phyloP scores from a whole-genome alignment of 2,888 invertebrate genomes.

The Protophormia terraenovae region DNA sequence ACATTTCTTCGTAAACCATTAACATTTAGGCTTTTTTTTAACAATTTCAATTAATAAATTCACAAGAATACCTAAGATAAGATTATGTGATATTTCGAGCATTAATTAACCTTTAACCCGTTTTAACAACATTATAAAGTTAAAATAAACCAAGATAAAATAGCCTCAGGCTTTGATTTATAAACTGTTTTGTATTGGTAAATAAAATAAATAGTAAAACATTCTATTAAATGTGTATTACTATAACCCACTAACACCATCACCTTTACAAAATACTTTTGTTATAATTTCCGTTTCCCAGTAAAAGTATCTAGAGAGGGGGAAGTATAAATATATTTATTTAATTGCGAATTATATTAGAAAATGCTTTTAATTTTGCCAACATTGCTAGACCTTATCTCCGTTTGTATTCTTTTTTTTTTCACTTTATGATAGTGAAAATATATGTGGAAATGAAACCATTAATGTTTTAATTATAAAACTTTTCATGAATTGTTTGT shows the following conservation, averaged over 20 bases:
- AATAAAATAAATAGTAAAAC: background rate
- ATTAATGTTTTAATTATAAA: constrained; percentile 15
- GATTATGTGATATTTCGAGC: background rate
- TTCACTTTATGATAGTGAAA: constrained; percentile 8
- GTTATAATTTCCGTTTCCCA: background rate
- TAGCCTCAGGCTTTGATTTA: background rate
- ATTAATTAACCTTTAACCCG: background rate
- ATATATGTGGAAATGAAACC: constrained; percentile 1
- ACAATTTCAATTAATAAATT: background rate
- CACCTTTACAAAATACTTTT: background rate
- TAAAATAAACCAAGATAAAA: background rate
- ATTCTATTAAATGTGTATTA: background rate
- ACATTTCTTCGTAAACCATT: no score
- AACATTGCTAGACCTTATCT: constrained; percentile 10
- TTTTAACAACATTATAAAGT: background rate
- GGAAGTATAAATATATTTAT: background rate
- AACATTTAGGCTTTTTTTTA: no score
- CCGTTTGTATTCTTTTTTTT: background rate
- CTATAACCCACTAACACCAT: no score
- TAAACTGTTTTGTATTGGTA: background rate
- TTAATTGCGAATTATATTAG: background rate
- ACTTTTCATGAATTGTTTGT: background rate
- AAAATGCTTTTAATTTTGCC: constrained; percentile 7
- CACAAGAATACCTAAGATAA: background rate
- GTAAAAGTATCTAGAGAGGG: background rate